Conservation (phyloP, 2,797 vertebrate species). For the Siniperca obscura region DNA sequence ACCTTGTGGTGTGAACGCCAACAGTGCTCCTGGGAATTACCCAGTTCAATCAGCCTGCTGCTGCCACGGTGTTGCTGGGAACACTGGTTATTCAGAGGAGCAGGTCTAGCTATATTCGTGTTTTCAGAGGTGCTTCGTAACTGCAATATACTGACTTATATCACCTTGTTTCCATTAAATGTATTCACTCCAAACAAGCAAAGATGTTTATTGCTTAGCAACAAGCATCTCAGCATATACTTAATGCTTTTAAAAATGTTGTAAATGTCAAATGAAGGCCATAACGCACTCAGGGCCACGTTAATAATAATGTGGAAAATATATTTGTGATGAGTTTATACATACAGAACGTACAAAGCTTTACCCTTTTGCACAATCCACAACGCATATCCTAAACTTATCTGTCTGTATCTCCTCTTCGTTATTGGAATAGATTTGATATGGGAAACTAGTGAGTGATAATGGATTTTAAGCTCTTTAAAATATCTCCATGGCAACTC, state of each 20-base stretch:
- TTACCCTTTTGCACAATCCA: not conserved
- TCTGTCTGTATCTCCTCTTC: not conserved
- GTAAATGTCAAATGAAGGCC: constrained; percentile 10
- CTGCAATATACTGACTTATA: not conserved
- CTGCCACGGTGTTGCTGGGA: constrained; percentile 16
- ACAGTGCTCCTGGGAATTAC: constrained; percentile 20
- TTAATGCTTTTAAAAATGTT: not conserved
- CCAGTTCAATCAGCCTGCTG: not conserved
- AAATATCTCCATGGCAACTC: not conserved
- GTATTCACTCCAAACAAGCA: not conserved
- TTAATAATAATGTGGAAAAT: not conserved
- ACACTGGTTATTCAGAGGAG: constrained; percentile 7
- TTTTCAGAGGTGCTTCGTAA: constrained; percentile 3
- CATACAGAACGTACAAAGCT: not conserved
- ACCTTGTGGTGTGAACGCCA: constrained; percentile 34
- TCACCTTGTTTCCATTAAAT: constrained; percentile 3
- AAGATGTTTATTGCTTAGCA: constrained; percentile 7
- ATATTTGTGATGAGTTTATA: not conserved
- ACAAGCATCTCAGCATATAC: not conserved
- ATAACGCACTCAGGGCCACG: not conserved
- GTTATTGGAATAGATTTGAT: not conserved
- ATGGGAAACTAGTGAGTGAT: not conserved
- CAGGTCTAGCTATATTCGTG: not conserved
- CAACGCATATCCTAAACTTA: not conserved
- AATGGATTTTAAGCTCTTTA: not conserved